Evolutionary conservation across 1,140 invertebrate species (phyloP), one percentile per base, ranked within the genome.

Genomic region (Orchestia grillus): DNA sequence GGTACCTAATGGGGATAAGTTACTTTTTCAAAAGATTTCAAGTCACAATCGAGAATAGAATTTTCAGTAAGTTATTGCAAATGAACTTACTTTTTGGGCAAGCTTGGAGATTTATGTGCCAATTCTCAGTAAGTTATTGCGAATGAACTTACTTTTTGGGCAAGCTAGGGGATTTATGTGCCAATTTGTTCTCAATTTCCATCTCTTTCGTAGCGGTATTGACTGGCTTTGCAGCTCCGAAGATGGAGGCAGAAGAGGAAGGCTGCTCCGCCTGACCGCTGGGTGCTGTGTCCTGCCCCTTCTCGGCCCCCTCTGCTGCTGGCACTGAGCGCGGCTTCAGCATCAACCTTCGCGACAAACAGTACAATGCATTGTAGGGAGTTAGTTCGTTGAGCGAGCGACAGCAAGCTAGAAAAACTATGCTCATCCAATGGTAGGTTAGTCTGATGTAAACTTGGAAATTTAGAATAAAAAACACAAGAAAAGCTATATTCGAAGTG

Each of bases 181-280:
- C 43, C 40, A 97, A 98, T 98, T 97, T 98, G 98, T 97, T 98
- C 97, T 98, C 98, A 88, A 98, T 98, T 97, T 98, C 97, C 77
- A 97, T 96, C 97, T 99, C 98, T 96, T 98, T 98, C 15, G 98
- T 98, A 77, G 98, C 98, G 36, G 99, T 99, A 97, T 99, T 99
- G 0, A 99, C 99, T 19, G 99, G 99, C 97, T 99, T 99, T 44
- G 99, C 99, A 44, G 98, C 98, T 47, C 99, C 99, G 97, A 99
- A 99, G 96, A 99, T 99, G 19, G 92, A 94, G 44, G 92, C 92
- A 0, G 92, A 4, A 47, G 43, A 42, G 16, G 92, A 45, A 19
- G 92, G 44, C 40, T 40, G 41, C 36, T 94, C 92, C 11, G 92
- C 0, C 44, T 19, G 43, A 40, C 92, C 40, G 44, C 92, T 94